Percentiles rank a stretch among this genome's conserved stretches.
These are phyloP conservation scores for Psittacula echo DNA, from an alignment of 2,797 vertebrate species.

Conservation along the genomic window DNA sequence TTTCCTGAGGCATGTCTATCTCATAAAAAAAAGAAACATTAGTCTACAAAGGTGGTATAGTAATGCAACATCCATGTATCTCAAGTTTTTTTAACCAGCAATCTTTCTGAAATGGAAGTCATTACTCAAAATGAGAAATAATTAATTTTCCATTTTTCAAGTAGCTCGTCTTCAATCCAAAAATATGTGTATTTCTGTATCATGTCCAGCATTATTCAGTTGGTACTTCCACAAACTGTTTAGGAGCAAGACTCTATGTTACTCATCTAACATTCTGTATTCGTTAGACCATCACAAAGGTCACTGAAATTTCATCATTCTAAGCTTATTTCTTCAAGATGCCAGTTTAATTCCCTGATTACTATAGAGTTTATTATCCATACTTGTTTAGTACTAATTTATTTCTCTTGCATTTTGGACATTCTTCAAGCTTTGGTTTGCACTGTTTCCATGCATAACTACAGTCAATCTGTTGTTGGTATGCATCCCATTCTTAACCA, in stretches of 20 bases:
- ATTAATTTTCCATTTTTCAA: background rate
- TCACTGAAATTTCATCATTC: background rate
- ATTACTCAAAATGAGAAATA: background rate
- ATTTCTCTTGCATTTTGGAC: background rate
- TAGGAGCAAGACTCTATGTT: background rate
- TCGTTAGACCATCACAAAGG: background rate
- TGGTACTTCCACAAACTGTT: background rate
- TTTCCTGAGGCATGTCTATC: background rate
- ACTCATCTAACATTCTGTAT: background rate
- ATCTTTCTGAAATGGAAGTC: background rate
- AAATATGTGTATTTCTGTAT: background rate
- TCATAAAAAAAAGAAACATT: background rate
- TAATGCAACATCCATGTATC: background rate
- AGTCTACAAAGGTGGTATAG: background rate
- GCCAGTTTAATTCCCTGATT: background rate
- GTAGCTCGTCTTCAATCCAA: background rate
- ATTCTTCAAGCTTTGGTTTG: background rate
- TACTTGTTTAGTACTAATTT: background rate
- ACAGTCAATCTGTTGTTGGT: background rate
- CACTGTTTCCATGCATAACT: background rate
- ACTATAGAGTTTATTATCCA: background rate
- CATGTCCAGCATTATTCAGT: accelerated
- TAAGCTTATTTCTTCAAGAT: background rate
- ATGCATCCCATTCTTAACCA: background rate
- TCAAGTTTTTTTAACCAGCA: background rate